Base-by-base conservation (phyloP, 2,797 vertebrate species). In the Phrynocephalus vlangalii region DNA sequence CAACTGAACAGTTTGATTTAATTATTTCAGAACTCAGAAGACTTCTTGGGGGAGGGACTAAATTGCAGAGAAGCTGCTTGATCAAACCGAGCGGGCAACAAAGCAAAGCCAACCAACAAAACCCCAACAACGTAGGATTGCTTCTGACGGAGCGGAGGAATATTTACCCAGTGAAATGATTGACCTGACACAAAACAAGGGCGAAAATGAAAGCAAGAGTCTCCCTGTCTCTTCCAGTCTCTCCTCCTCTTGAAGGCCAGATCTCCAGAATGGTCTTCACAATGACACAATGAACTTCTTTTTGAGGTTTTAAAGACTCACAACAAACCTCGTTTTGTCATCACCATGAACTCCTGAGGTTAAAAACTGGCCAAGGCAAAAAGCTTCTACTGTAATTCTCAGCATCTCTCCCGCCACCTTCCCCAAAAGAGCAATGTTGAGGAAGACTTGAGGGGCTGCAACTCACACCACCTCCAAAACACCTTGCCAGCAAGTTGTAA, bases 1-100 rank as follows among this genome's bases (percentile, higher is more conserved):
- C n/a, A 52, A 77, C 11, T 81, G 87, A 91, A 77, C 26, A 67
- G 0, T 90, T 83, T 78, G 28, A 83, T 90, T 89, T 77, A 87
- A 82, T 90, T 92, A 30, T 0, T 52, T 24, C 2, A 52, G 79
- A 67, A n/a, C 44, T 24, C 2, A 52, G 79, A 60, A n/a, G 79
- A 82, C 63, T 63, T 82, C 33, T 71, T 56, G 26, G 63, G 78
- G 4, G 60, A 63, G 81, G 28, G 13, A 48, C 16, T 52, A 33
- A 22, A 70, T 1, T 5, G 15, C 52, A 75, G 20, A 73, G 24
- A 63, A 56, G 48, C 56, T 26, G 16, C 52, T 18, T n/a, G 26
- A 73, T 63, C 48, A 73, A 66, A 73, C 48, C 3, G n/a, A 16
- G 68, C 33, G n/a, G 28, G 13, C 5, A 84, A 48, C 38, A 50